Conservation (phyloP, 1,140 invertebrate genomes). For the Mizuhopecten yessoensis region DNA sequence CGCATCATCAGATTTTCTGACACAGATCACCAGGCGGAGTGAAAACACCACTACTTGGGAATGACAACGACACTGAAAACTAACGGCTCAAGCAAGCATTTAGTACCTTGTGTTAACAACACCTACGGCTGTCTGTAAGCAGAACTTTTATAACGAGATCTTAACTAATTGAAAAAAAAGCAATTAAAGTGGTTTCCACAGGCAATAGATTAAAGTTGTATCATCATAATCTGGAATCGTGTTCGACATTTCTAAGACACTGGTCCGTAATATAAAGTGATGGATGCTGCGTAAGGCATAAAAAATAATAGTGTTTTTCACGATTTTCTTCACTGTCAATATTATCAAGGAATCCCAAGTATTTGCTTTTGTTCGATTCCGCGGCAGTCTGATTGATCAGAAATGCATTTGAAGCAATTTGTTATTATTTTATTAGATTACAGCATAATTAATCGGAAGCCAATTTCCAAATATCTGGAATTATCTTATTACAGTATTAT, state of each 20-base stretch:
- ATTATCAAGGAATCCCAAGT: neutral
- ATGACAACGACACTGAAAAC: no score
- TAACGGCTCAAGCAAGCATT: no score
- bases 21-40: no score
- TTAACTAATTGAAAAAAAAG: neutral
- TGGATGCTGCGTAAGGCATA: neutral
- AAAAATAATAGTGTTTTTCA: neutral
- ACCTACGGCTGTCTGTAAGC: neutral
- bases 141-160: neutral
- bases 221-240: neutral
- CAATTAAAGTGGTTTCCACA: neutral
- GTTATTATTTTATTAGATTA: slow-evolving; percentile 14
- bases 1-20: no score
- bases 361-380: neutral
- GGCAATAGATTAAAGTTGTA: neutral
- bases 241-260: neutral
- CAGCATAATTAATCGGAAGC: neutral
- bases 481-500: neutral
- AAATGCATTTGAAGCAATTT: neutral
- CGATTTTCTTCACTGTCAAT: neutral
- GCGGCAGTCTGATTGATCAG: neutral
- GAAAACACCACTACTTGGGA: no score
- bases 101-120: neutral
- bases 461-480: slow-evolving; percentile 34
- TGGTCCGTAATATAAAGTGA: neutral